Evolutionary conservation across 2,113 vertebrate genomes (phyloP), one percentile per base, ranked within the genome.

Genomic region (Cyanistes caeruleus): DNA sequence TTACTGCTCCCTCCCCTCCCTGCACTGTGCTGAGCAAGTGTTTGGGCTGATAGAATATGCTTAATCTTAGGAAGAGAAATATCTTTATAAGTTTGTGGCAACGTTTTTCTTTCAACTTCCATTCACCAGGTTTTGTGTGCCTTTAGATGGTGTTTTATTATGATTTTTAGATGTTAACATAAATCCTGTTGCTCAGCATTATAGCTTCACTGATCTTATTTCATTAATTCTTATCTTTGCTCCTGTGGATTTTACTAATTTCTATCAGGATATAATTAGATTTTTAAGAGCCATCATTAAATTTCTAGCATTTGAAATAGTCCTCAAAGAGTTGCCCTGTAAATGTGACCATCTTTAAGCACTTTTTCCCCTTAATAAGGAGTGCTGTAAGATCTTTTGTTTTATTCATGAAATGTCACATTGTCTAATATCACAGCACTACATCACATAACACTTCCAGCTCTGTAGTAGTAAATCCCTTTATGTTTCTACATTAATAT

Each of bases 401-500:
- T 95, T 97, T 93, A 94, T 90, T 93, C 90, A 96, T 87, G 80
- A 87, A 65, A 93, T 64, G 93, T 87, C 88, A 84, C 10, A 0
- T 53, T 94, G 86, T 92, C 85, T 87, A 48, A 83, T 78, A 94
- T 67, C 93, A 80, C 94, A 83, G 81, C 93, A 83, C 84, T 83
- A 72, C 76, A 95, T 96, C 95, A 94, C 81, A 2, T 75, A 94
- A 93, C 94, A 90, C 94, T 76, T 92, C 62, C 96, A 73, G 58
- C 64, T 63, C 90, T 93, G 75, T 44, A 93, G 56, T 39, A 88
- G 75, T 80, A 96, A 97, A 95, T 96, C 94, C 81, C 89, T 93
- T 95, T 77, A 89, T 87, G 89, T 76, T 93, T 87, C 91, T 89
- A 81, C 86, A 25, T 31, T 22, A 18, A 89, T 43, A 87, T 77